Evolutionary conservation across 2,113 vertebrate genomes (phyloP).

Genomic region (Nettapus auritus): DNA sequence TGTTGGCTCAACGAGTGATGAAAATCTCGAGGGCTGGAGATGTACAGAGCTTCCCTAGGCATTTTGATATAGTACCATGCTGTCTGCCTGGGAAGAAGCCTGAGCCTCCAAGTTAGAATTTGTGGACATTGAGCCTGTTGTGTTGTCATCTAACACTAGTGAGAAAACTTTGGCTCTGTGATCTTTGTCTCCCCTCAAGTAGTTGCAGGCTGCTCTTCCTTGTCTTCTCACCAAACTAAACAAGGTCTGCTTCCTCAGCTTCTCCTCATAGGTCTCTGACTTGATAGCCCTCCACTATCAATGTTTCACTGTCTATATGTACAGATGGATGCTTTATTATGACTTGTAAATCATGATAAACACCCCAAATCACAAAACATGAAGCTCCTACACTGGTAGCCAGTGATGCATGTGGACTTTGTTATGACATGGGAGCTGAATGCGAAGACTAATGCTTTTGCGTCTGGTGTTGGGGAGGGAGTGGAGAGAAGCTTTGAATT

Average conservation of each 20-base stretch:
- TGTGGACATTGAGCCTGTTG: background rate
- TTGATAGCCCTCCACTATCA: background rate
- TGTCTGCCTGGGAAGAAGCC: background rate
- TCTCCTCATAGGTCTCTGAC: background rate
- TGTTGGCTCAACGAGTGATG: background rate
- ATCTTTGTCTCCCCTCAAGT: background rate
- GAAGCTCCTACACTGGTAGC: background rate
- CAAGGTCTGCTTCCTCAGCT: background rate
- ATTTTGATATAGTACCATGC: fast-evolving
- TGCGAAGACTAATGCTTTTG: background rate
- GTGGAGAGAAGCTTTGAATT: background rate
- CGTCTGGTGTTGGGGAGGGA: background rate
- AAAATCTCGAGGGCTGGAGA: background rate
- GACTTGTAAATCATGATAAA: background rate
- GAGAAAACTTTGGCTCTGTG: background rate
- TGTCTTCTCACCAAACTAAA: background rate
- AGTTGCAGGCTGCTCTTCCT: background rate
- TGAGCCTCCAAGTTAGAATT: background rate
- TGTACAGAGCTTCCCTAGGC: background rate
- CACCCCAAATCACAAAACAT: background rate
- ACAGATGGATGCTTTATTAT: background rate
- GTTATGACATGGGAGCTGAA: background rate
- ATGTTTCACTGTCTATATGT: background rate
- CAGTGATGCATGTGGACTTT: background rate
- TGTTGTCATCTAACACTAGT: background rate